Conservation (phyloP, 2,888 invertebrate species). For the Noctua pronuba region DNA sequence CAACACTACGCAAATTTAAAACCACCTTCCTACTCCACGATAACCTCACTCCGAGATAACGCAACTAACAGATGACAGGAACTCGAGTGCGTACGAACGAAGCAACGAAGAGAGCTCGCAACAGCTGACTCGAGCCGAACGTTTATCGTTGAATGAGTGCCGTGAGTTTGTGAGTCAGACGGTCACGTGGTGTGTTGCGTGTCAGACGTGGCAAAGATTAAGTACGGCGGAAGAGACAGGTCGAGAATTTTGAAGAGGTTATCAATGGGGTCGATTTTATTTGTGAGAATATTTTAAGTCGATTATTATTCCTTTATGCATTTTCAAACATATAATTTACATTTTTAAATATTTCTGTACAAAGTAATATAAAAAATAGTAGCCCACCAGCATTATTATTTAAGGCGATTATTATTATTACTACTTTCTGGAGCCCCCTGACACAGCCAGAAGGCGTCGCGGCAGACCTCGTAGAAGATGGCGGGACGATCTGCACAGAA, state of each 20-base stretch:
- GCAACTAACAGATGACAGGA: slow-evolving; percentile 27
- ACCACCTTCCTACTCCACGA: slow-evolving; percentile 5
- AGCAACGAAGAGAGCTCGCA: slow-evolving; percentile 65
- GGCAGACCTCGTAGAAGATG: too few relatives aligned
- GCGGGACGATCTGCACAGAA: too few relatives aligned
- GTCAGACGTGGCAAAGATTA: slow-evolving; percentile 67
- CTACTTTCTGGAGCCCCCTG: too few relatives aligned
- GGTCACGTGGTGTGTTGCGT: slow-evolving; percentile 75
- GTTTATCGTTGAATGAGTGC: slow-evolving; percentile 75
- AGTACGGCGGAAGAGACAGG: slow-evolving; percentile 43
- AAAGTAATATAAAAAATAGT: too few relatives aligned
- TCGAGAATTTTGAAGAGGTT: slow-evolving; percentile 27
- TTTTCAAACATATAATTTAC: too few relatives aligned
- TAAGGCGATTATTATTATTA: too few relatives aligned
- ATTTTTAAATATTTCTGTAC: too few relatives aligned
- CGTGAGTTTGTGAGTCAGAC: slow-evolving; percentile 73
- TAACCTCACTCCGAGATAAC: slow-evolving; percentile 41
- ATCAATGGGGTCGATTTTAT: slow-evolving; percentile 19
- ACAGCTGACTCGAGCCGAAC: slow-evolving; percentile 70
- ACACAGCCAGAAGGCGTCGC: too few relatives aligned
- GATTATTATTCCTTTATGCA: too few relatives aligned
- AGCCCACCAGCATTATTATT: too few relatives aligned
- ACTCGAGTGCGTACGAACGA: slow-evolving; percentile 14
- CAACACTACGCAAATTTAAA: slow-evolving; percentile 10
- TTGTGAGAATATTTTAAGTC: slow-evolving; percentile 7